A percentile compares a stretch with the other conserved stretches of the same genome.
Evolutionary conservation across 2,113 vertebrate genomes (phyloP).

Genomic region (Mustela lutreola): DNA sequence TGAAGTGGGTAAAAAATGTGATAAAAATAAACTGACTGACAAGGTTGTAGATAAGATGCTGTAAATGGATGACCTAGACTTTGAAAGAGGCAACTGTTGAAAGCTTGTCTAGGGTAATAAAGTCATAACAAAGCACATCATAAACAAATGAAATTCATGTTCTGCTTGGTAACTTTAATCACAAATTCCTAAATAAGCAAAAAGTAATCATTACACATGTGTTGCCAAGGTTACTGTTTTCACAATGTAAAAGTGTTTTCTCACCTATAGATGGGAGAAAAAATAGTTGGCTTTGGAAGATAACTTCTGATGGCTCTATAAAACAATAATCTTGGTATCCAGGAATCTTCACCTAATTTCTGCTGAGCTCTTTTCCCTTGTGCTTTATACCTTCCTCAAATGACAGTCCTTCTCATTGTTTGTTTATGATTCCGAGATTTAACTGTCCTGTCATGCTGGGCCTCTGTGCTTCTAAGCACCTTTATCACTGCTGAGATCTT

Average conservation of each 20-base stretch:
- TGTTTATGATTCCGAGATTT: neutral
- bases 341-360: neutral
- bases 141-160: neutral
- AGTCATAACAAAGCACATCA: neutral
- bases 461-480: neutral
- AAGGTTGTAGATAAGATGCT: neutral
- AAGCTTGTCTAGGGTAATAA: neutral
- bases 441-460: neutral
- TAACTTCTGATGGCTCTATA: neutral
- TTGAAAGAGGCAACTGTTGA: neutral
- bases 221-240: neutral
- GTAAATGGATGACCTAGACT: neutral
- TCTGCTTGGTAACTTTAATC: neutral
- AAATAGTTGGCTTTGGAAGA: slow-evolving; percentile 20
- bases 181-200: neutral
- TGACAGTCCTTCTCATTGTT: neutral
- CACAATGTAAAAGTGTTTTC: neutral
- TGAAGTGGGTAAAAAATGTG: neutral
- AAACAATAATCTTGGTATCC: neutral
- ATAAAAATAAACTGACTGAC: neutral
- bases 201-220: neutral
- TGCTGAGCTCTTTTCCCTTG: neutral
- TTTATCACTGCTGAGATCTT: neutral
- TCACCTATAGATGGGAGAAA: neutral
- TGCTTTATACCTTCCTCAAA: neutral